These are phyloP conservation scores for Hemibagrus wyckioides DNA, from an alignment of 2,113 vertebrate genomes.

Conservation along the genomic window DNA sequence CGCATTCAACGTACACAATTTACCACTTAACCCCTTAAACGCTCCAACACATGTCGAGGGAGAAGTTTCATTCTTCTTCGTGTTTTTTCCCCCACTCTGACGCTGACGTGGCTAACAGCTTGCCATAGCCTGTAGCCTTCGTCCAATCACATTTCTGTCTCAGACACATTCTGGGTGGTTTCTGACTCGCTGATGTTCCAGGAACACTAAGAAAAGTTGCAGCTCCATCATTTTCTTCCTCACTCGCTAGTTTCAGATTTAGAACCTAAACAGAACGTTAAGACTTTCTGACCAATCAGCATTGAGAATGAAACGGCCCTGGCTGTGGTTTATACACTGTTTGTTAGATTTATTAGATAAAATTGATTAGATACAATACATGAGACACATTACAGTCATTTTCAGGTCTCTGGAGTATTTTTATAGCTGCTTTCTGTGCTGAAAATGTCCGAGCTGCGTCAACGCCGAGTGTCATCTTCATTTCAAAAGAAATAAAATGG, in stretches of 20 bases:
- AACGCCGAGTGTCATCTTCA: background rate
- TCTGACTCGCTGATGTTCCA: background rate
- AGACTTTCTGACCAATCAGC: background rate
- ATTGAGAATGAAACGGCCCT: background rate
- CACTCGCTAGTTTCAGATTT: background rate
- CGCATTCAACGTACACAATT: background rate
- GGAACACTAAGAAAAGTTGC: background rate
- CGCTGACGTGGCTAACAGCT: background rate
- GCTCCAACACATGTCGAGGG: background rate
- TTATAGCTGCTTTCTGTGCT: background rate
- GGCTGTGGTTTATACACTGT: background rate
- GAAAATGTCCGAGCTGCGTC: background rate
- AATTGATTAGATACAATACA: too few species aligned
- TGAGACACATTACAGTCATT: background rate
- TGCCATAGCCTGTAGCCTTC: background rate
- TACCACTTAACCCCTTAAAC: constrained; percentile 9
- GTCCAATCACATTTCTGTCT: background rate
- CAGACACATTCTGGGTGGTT: background rate
- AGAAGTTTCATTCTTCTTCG: too few species aligned
- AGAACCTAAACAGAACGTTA: background rate
- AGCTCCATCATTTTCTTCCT: background rate
- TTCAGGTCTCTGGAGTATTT: background rate
- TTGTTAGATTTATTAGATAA: background rate
- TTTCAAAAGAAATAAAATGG: background rate
- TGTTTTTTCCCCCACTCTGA: background rate